Evolutionary conservation across 2,888 invertebrate genomes (phyloP).

Genomic region (Smittia aterrima): DNA sequence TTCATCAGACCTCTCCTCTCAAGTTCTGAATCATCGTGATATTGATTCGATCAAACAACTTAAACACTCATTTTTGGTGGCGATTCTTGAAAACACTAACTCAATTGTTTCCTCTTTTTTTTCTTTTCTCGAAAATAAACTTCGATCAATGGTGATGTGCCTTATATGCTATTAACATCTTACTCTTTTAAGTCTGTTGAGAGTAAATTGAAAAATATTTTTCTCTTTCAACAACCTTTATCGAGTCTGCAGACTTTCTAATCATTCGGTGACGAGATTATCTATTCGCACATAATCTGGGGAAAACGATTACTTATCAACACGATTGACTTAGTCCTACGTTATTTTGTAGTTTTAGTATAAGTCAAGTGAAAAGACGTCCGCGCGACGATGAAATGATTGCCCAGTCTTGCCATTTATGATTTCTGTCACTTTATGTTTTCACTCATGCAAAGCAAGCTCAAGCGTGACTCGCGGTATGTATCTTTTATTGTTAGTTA

Average conservation of each 20-base stretch:
- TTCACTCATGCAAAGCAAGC: neutral
- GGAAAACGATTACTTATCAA: neutral
- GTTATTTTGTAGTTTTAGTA: slow-evolving; percentile 4
- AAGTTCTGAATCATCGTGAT: slow-evolving; percentile 3
- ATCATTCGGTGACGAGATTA: neutral
- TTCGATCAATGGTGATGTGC: neutral
- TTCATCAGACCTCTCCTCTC: slow-evolving; percentile 17
- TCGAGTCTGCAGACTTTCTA: neutral
- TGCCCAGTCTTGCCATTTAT: slow-evolving; percentile 27
- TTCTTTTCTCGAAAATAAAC: neutral
- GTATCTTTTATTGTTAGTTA: neutral
- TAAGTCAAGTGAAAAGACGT: neutral
- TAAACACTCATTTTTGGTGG: neutral
- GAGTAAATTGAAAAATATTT: too few species aligned
- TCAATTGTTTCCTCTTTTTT: neutral
- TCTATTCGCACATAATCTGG: neutral
- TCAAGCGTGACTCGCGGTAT: neutral
- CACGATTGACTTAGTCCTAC: neutral
- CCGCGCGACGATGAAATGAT: neutral
- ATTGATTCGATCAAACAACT: slow-evolving; percentile 7
- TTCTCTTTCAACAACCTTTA: too few species aligned
- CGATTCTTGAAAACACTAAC: neutral
- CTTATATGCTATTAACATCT: neutral
- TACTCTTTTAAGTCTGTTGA: too few species aligned
- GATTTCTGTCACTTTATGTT: neutral